A percentile compares a stretch with the other conserved stretches of the same genome.
Evolutionary conservation across 2,797 vertebrate genomes (phyloP).

Genomic region (Cossypha niveicapilla): DNA sequence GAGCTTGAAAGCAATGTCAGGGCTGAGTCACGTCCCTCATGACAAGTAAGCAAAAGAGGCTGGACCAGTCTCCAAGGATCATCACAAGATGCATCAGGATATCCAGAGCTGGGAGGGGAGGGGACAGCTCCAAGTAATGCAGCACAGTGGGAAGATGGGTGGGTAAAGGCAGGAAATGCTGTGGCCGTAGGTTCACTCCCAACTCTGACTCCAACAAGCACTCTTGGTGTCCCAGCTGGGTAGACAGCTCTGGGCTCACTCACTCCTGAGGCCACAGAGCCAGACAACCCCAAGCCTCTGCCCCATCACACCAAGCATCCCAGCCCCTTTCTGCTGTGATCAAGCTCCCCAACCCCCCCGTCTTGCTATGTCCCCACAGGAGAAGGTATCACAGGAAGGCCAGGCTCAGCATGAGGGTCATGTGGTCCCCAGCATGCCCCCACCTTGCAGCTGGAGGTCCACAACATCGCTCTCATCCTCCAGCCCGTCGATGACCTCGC

Average conservation of each 20-base stretch:
- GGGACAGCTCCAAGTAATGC: neutral
- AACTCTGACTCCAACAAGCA: neutral
- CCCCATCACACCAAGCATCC: neutral
- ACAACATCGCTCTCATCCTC: slow-evolving; percentile 88
- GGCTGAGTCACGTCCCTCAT: neutral
- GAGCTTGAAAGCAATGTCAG: neutral
- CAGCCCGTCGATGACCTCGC: slow-evolving; percentile 90
- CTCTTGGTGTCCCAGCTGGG: neutral
- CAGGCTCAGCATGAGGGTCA: neutral
- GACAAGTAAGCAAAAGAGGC: neutral
- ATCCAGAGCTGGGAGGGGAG: neutral
- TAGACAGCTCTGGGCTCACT: neutral
- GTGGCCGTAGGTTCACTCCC: accelerated
- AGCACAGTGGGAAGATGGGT: neutral
- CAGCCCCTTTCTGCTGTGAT: accelerated
- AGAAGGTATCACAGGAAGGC: neutral
- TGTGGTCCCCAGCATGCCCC: neutral
- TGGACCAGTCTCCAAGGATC: neutral
- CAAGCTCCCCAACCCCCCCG: accelerated
- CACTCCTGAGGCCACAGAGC: neutral
- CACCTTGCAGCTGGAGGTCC: slow-evolving; percentile 86
- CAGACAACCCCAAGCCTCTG: neutral
- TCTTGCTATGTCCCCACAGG: neutral
- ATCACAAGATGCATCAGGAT: neutral
- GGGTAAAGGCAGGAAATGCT: neutral